A percentile compares a stretch with the other conserved stretches of the same genome.
Evolutionary conservation across 2,797 vertebrate genomes (phyloP).

Genomic region (Cryptoblepharus egeriae): DNA sequence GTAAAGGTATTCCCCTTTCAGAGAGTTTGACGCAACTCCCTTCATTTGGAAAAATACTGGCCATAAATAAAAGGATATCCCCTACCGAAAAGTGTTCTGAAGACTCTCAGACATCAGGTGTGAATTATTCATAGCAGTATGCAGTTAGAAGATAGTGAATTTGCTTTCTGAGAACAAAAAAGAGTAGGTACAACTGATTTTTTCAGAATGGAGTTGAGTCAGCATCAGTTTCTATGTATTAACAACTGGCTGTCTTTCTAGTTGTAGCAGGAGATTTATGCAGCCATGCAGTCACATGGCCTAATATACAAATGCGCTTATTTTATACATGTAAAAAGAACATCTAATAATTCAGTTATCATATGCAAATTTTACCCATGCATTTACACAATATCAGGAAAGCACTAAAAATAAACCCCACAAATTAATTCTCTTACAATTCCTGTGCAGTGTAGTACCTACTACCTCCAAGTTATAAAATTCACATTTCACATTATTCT

Average conservation of each 20-base stretch:
- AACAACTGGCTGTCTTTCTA: slow-evolving; percentile 40
- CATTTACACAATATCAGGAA: slow-evolving; percentile 12
- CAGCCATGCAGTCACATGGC: background rate
- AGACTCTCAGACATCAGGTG: slow-evolving; percentile 18
- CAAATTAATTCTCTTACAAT: background rate
- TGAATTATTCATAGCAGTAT: slow-evolving; percentile 45
- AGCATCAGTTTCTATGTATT: slow-evolving; percentile 34
- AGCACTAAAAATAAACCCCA: background rate
- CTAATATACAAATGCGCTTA: background rate
- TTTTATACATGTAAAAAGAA: slow-evolving; percentile 34
- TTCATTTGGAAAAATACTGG: slow-evolving; percentile 39
- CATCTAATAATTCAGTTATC: slow-evolving; percentile 32
- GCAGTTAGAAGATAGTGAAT: slow-evolving; percentile 49
- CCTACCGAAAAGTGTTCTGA: slow-evolving; percentile 41
- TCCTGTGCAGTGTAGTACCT: background rate
- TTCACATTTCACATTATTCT: no score
- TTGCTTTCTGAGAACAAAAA: slow-evolving; percentile 44
- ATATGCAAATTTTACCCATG: slow-evolving; percentile 18
- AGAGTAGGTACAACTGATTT: slow-evolving; percentile 55
- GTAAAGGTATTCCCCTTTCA: slow-evolving; percentile 17
- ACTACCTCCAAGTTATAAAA: no score
- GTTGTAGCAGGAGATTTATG: slow-evolving; percentile 49
- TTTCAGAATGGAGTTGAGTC: slow-evolving; percentile 51
- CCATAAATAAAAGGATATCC: slow-evolving; percentile 43
- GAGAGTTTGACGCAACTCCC: slow-evolving; percentile 21